Conservation (phyloP, 1,140 invertebrate species). For the Phenacoccus solenopsis region DNA sequence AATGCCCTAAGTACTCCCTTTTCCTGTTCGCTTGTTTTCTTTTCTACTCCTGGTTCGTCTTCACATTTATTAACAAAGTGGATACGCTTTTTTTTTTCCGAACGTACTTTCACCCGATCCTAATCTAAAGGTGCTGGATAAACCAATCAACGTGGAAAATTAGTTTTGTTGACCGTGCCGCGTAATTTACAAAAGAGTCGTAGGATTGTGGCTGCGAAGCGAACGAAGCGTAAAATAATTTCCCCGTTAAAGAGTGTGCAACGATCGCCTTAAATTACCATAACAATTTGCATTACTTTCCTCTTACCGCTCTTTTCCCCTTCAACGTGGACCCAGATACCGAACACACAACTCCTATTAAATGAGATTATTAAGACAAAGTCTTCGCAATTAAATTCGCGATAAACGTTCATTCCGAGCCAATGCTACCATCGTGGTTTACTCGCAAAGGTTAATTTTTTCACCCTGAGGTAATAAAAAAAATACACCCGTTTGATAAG, state of each 20-base stretch:
- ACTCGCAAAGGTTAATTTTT: too few species aligned
- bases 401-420: background rate
- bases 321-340: background rate
- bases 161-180: background rate
- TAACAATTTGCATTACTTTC: conserved; percentile 2
- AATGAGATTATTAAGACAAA: conserved; percentile 3
- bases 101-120: too few species aligned
- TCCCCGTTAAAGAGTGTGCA: background rate
- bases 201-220: background rate
- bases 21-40: background rate
- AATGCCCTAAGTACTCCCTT: background rate
- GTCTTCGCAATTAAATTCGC: background rate
- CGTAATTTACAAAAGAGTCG: background rate
- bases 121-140: background rate
- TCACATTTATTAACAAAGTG: background rate
- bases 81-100: background rate
- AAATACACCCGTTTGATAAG: too few species aligned
- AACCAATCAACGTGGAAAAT: conserved; percentile 1
- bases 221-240: background rate
- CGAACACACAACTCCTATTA: background rate
- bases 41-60: background rate
- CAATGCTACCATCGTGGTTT: background rate
- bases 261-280: conserved; percentile 1
- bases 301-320: background rate
- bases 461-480: too few species aligned